Percentiles rank a stretch among this genome's conserved stretches.
These are phyloP conservation scores for Aramus guarauna DNA, from an alignment of 2,113 vertebrate species.

Conservation along the genomic window DNA sequence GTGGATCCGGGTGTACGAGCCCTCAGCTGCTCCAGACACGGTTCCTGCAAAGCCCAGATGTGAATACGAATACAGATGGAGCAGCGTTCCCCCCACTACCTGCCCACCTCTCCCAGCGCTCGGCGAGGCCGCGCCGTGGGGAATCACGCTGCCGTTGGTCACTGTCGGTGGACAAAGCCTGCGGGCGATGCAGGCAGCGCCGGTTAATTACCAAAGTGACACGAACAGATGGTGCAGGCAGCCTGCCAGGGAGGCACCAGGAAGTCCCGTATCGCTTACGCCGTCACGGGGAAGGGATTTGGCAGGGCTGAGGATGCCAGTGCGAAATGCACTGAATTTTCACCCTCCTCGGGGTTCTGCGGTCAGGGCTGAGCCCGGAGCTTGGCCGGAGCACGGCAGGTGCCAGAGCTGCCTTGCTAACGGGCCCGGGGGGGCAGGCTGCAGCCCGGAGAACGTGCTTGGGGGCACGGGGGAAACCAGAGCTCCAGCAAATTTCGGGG, in stretches of 20 bases:
- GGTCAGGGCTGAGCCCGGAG: background rate
- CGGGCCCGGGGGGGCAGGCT: accelerated
- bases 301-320: background rate
- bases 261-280: background rate
- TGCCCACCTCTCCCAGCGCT: background rate
- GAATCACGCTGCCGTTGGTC: background rate
- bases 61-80: accelerated
- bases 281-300: background rate
- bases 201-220: background rate
- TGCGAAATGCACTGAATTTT: background rate
- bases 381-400: accelerated
- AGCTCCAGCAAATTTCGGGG: background rate
- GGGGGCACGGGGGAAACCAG: background rate
- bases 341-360: background rate
- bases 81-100: background rate
- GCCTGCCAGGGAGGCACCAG: background rate
- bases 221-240: background rate
- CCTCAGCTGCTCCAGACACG: background rate
- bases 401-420: background rate
- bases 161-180: background rate
- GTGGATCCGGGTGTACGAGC: accelerated
- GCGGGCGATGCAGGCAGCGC: background rate
- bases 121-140: accelerated
- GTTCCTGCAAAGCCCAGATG: background rate
- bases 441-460: accelerated